Percentiles rank a stretch among this genome's conserved stretches.
These are phyloP conservation scores for Mungos mungo DNA, from an alignment of 2,113 vertebrate genomes.

Conservation along the genomic window DNA sequence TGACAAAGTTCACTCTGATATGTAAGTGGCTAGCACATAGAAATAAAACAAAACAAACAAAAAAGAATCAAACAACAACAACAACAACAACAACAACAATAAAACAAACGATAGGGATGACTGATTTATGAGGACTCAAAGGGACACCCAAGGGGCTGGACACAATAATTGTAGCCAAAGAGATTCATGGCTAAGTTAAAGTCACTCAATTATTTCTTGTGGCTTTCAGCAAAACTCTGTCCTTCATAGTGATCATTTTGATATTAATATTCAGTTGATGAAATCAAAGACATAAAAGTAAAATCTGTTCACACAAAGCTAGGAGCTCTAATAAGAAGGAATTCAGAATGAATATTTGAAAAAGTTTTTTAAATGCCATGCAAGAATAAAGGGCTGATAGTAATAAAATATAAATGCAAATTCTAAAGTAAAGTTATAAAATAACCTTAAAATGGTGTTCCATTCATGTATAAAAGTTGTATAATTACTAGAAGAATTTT, in stretches of 20 bases:
- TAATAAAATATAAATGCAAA: not conserved
- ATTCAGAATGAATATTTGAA: not conserved
- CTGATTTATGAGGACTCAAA: not conserved
- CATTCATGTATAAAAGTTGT: not conserved
- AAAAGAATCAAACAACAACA: not conserved
- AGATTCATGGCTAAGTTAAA: not conserved
- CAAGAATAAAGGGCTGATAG: not conserved
- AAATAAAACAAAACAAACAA: not conserved
- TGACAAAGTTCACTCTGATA: not conserved
- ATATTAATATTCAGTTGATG: not conserved
- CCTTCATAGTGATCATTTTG: not conserved
- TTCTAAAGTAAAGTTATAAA: constrained; percentile 8
- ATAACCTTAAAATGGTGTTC: not conserved
- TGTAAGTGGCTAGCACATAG: not conserved
- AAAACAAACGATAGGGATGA: not conserved
- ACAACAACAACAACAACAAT: no score
- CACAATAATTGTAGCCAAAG: not conserved
- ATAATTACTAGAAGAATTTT: not conserved
- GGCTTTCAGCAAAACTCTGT: not conserved
- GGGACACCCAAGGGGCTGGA: not conserved
- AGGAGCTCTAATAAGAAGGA: not conserved
- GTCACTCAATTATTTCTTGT: not conserved
- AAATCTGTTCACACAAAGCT: not conserved
- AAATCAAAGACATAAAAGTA: constrained; percentile 14
- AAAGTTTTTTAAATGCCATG: constrained; percentile 28